Conservation (phyloP, 2,888 invertebrate genomes). For the Brenthis daphne region DNA sequence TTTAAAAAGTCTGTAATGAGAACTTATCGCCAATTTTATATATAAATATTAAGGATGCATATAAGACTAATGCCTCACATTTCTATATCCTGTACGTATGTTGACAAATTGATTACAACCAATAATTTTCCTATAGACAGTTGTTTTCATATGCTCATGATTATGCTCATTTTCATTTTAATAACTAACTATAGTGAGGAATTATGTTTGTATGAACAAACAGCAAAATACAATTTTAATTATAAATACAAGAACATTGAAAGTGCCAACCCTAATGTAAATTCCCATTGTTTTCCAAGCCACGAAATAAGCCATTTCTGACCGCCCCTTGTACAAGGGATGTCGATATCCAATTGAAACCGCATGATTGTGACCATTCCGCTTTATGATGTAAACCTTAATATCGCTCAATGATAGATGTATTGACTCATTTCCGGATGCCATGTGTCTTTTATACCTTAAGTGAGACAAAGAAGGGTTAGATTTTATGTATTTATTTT, state of each 20-base stretch:
- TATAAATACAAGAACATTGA: neutral
- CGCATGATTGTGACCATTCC: constrained; percentile 50
- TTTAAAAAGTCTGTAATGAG: neutral
- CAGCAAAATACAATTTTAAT: neutral
- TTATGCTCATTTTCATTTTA: too few species aligned
- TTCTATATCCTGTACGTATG: too few species aligned
- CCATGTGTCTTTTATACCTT: constrained; percentile 34
- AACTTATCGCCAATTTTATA: neutral
- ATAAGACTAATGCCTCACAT: too few species aligned
- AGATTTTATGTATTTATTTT: constrained; percentile 24
- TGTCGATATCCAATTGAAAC: constrained; percentile 65
- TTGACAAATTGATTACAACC: too few species aligned
- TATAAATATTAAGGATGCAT: neutral
- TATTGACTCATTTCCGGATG: constrained; percentile 32
- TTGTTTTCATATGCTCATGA: too few species aligned
- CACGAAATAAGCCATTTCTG: constrained; percentile 62
- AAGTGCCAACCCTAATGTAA: constrained; percentile 26
- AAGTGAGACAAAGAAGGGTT: neutral
- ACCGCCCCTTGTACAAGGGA: constrained; percentile 51
- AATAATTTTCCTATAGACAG: too few species aligned
- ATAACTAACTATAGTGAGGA: too few species aligned
- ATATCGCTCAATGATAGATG: constrained; percentile 38
- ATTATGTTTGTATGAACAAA: neutral
- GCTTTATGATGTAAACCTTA: constrained; percentile 42
- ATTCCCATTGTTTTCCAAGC: constrained; percentile 62